Percentiles rank a stretch among this genome's conserved stretches.
Evolutionary conservation across 1,140 invertebrate species (phyloP).

Genomic region (Steinernema feltiae): DNA sequence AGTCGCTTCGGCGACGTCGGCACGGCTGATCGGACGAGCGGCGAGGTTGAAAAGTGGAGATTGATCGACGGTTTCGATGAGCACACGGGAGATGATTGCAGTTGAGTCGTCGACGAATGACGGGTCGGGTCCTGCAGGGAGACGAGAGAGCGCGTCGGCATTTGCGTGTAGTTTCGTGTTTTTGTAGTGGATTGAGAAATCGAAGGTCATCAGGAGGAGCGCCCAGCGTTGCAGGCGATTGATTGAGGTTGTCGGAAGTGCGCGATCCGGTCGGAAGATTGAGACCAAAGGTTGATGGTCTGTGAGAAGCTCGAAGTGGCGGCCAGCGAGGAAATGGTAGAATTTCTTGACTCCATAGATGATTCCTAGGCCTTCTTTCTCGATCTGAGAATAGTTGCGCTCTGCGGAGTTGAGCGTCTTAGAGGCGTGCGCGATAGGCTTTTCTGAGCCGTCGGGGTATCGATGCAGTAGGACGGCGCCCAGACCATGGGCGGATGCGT

Average conservation of each 20-base stretch:
- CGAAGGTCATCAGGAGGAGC: constrained; percentile 36
- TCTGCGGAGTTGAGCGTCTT: constrained; percentile 56
- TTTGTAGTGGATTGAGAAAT: constrained; percentile 43
- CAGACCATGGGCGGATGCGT: constrained; percentile 61
- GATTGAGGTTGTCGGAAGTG: constrained; percentile 46
- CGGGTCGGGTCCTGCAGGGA: constrained; percentile 30
- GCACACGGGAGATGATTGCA: too few relatives aligned
- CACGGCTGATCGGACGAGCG: not conserved
- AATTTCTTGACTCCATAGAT: constrained; percentile 58
- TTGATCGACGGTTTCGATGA: constrained; percentile 45
- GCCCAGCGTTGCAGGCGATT: constrained; percentile 42
- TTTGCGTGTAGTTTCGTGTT: constrained; percentile 38
- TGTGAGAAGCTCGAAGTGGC: constrained; percentile 60
- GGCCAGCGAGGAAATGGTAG: constrained; percentile 60
- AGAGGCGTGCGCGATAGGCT: constrained; percentile 57
- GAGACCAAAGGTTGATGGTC: constrained; percentile 62
- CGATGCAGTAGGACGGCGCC: constrained; percentile 61
- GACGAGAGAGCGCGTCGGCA: constrained; percentile 46
- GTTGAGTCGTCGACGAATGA: constrained; percentile 28
- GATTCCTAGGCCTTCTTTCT: constrained; percentile 61
- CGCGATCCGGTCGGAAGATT: constrained; percentile 59
- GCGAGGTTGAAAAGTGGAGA: constrained; percentile 49
- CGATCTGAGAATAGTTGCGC: constrained; percentile 60
- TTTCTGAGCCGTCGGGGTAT: constrained; percentile 45
- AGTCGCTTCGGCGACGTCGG: not conserved